These are phyloP conservation scores for Amphipoea lucens DNA, from an alignment of 2,888 invertebrate genomes.

Conservation along the genomic window DNA sequence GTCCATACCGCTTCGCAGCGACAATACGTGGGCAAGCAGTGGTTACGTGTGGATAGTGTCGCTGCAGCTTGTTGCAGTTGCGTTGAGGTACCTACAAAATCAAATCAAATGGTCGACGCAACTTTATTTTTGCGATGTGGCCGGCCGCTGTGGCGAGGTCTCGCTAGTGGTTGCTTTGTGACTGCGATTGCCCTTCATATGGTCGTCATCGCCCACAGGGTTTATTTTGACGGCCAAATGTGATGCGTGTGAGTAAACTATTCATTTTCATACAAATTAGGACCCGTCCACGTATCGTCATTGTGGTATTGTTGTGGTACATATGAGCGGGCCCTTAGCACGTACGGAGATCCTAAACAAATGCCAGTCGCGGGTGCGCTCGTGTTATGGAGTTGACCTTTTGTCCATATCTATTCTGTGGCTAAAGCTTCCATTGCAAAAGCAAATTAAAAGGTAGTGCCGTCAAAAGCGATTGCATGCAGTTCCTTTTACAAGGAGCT, in stretches of 20 bases:
- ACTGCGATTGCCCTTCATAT: neutral
- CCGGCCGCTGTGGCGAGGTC: neutral
- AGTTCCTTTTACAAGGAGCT: constrained; percentile 15
- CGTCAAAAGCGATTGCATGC: constrained; percentile 30
- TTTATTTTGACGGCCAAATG: neutral
- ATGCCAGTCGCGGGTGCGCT: no score
- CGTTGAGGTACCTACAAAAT: neutral
- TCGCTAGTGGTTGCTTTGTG: neutral
- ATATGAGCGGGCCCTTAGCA: neutral
- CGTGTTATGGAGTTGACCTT: neutral
- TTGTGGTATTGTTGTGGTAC: neutral
- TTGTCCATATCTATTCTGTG: neutral
- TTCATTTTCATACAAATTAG: neutral
- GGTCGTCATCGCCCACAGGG: neutral
- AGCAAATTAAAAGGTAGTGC: constrained; percentile 36
- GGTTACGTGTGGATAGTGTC: no score
- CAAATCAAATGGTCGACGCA: neutral
- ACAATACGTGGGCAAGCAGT: no score
- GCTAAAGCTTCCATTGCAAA: constrained; percentile 27
- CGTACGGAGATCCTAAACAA: neutral
- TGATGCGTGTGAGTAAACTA: neutral
- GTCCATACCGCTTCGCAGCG: no score
- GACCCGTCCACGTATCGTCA: neutral
- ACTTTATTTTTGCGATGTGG: neutral
- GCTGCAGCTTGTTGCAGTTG: neutral